Evolutionary conservation across 2,113 vertebrate genomes (phyloP).

Genomic region (Carassius auratus): DNA sequence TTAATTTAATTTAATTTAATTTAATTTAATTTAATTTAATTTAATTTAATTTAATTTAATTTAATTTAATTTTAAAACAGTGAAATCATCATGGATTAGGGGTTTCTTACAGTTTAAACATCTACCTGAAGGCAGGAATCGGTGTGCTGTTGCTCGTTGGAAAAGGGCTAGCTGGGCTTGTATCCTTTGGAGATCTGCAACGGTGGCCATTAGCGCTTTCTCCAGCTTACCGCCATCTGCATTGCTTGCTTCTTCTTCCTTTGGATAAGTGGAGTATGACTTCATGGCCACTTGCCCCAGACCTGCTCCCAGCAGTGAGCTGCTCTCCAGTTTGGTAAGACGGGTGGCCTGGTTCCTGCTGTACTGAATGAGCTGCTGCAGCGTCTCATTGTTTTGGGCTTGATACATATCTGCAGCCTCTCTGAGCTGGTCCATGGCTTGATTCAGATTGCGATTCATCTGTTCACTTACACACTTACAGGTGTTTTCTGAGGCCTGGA

Average conservation of each 20-base stretch:
- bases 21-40: too few relatives aligned
- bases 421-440: constrained; percentile 54
- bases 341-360: constrained; percentile 4
- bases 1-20: background rate
- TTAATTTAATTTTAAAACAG: background rate
- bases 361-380: constrained; percentile 58
- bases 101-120: background rate
- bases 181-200: constrained; percentile 66
- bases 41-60: too few relatives aligned
- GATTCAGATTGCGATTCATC: constrained; percentile 47
- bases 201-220: constrained; percentile 64
- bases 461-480: constrained; percentile 62
- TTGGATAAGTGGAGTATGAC: constrained; percentile 8
- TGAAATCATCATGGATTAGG: background rate
- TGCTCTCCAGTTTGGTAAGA: constrained; percentile 59
- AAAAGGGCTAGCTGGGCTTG: constrained; percentile 61
- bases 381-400: constrained; percentile 59
- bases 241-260: constrained; percentile 58
- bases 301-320: background rate
- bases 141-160: constrained; percentile 3
- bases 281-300: constrained; percentile 47
- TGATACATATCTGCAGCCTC: constrained; percentile 60
- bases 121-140: constrained; percentile 44
- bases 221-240: constrained; percentile 51
- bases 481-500: constrained; percentile 51